phyloP scores from a whole-genome alignment of 2,888 invertebrate genomes.

The Callyntrura sp. region DNA sequence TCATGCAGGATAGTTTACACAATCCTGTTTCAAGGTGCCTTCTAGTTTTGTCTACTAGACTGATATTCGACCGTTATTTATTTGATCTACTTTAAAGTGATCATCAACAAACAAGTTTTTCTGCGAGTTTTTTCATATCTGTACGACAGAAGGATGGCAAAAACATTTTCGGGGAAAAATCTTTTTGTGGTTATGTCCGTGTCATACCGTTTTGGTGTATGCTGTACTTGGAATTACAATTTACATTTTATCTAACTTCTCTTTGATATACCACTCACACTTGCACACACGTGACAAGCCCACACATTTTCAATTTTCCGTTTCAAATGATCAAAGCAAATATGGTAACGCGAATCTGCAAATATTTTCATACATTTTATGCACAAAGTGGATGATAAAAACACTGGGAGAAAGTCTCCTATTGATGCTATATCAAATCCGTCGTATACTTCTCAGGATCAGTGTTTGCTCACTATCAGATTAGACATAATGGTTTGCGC shows the following conservation, averaged over 20 bases:
- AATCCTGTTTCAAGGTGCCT: neutral
- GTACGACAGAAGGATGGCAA: neutral
- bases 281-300: neutral
- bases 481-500: no score
- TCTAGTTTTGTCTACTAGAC: neutral
- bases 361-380: neutral
- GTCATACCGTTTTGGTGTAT: neutral
- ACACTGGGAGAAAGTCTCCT: no score
- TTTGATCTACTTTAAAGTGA: slow-evolving; percentile 21
- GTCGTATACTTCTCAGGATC: no score
- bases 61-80: slow-evolving; percentile 17
- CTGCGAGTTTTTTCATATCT: neutral
- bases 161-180: neutral
- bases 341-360: no score
- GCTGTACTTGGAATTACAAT: slow-evolving; percentile 36
- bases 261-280: neutral
- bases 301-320: slow-evolving; percentile 9
- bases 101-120: slow-evolving; percentile 6
- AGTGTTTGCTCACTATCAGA: neutral
- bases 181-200: slow-evolving; percentile 6
- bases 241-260: slow-evolving; percentile 11
- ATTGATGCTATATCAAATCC: no score
- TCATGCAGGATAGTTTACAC: no score
- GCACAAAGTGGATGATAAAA: no score
- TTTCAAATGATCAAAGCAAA: slow-evolving; percentile 26